Conservation (phyloP, 1,140 invertebrate species). For the Sminthurides bifidus region DNA sequence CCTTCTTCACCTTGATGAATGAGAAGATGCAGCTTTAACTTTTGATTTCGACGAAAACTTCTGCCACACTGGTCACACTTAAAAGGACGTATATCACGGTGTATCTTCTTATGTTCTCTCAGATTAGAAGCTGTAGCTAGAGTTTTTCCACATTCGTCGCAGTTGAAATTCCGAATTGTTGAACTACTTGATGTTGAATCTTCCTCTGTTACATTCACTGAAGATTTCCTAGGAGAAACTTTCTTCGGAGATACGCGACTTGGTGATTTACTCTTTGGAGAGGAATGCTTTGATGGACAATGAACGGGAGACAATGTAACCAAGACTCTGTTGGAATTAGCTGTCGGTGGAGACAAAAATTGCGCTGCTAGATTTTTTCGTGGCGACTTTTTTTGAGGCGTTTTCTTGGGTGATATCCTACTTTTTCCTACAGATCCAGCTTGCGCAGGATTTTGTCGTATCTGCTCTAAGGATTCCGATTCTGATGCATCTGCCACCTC, state of each 20-base stretch:
- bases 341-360: too few relatives aligned
- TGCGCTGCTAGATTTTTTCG: too few relatives aligned
- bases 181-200: background rate
- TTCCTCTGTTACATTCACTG: background rate
- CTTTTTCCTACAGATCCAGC: too few relatives aligned
- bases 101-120: slow-evolving; percentile 15
- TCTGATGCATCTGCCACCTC: too few relatives aligned
- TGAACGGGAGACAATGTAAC: too few relatives aligned
- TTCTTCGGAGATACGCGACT: slow-evolving; percentile 1
- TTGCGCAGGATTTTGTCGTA: too few relatives aligned
- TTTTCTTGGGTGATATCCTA: too few relatives aligned
- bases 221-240: background rate
- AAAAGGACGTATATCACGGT: slow-evolving; percentile 8
- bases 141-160: slow-evolving; percentile 15
- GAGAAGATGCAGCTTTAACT: slow-evolving; percentile 15
- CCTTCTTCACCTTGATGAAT: slow-evolving; percentile 13
- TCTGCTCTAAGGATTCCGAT: too few relatives aligned
- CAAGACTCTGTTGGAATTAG: too few relatives aligned
- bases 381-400: too few relatives aligned
- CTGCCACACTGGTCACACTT: slow-evolving; percentile 15
- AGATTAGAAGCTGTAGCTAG: slow-evolving; percentile 8
- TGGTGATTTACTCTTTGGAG: background rate
- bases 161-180: too few relatives aligned
- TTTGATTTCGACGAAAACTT: slow-evolving; percentile 15
- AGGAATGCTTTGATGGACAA: background rate